phyloP scores from a whole-genome alignment of 2,888 invertebrate genomes.

The Athalia rosae region DNA sequence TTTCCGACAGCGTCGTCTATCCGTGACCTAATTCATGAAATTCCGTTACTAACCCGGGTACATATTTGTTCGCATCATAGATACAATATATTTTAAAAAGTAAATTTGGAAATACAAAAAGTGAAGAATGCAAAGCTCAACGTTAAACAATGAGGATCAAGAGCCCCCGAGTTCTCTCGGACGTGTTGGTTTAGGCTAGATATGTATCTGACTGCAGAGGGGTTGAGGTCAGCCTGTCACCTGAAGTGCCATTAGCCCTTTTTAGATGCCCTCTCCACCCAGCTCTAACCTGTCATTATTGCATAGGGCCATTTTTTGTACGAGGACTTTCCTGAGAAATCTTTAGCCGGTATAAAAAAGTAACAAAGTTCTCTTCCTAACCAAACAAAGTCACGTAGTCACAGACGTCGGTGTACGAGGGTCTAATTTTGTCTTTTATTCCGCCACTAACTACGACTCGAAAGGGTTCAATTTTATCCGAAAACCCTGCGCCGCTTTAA shows the following conservation, averaged over 20 bases:
- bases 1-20: no score
- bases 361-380: slow-evolving; percentile 35
- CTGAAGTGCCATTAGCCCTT: slow-evolving; percentile 70
- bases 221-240: slow-evolving; percentile 70
- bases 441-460: not conserved
- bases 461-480: no score
- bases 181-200: slow-evolving; percentile 72
- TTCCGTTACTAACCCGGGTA: not conserved
- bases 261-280: slow-evolving; percentile 60
- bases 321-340: slow-evolving; percentile 50
- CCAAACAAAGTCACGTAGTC: slow-evolving; percentile 26
- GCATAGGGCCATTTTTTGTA: slow-evolving; percentile 58
- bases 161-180: slow-evolving; percentile 55
- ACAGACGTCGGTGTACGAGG: not conserved
- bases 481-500: not conserved
- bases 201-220: slow-evolving; percentile 67
- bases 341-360: slow-evolving; percentile 39
- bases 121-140: slow-evolving; percentile 60
- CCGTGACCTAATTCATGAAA: not conserved
- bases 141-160: slow-evolving; percentile 54
- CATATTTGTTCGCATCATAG: slow-evolving; percentile 19
- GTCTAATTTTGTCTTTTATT: slow-evolving; percentile 28
- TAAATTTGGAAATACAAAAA: slow-evolving; percentile 45
- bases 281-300: slow-evolving; percentile 69
- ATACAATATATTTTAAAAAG: slow-evolving; percentile 37